Base-by-base conservation (phyloP, 2,113 vertebrate genomes). In the Campylorhamphus procurvoides region DNA sequence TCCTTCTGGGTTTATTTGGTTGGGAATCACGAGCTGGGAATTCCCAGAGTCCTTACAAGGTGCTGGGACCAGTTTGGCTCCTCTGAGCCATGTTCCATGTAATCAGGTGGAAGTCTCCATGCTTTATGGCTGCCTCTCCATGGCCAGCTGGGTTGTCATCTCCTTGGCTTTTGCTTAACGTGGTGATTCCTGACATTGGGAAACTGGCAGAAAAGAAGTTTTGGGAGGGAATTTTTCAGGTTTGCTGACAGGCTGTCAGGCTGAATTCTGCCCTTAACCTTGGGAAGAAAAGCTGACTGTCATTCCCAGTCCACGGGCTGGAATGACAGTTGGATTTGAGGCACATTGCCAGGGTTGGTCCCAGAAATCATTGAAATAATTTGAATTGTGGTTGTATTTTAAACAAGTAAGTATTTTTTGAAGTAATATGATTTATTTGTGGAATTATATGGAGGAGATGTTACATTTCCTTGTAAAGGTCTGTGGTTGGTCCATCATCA, bases 221-320 rank as follows among this genome's bases (percentile, higher is more conserved):
- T 98, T 95, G 97, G 97, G 97, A 97, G 95, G 89, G 98, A 98
- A 97, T 97, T 92, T 97, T 96, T 98, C 97, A 97, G 97, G 97
- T 98, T 98, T 98, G 95, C 98, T 98, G 98, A 98, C 98, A 98
- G 97, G 92, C 98, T 98, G 97, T 98, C 98, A 98, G 97, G 75
- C 98, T 97, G 95, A 97, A 98, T 98, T 98, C 97, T 96, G 95
- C 96, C 96, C 82, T 96, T 93, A 98, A 94, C 96, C 96, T 95
- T 67, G 55, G 95, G 76, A 88, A 97, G 97, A 97, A 98, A 98
- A 98, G 97, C 97, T 49, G 49, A 68, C 97, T 98, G 98, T 98
- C 98, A 85, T 88, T 97, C 96, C 96, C 97, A 98, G 98, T 98
- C 96, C 94, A 64, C 94, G 79, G 93, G 53, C 93, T 97, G 82